Conservation (phyloP, 2,888 invertebrate genomes). For the Eulithis prunata region DNA sequence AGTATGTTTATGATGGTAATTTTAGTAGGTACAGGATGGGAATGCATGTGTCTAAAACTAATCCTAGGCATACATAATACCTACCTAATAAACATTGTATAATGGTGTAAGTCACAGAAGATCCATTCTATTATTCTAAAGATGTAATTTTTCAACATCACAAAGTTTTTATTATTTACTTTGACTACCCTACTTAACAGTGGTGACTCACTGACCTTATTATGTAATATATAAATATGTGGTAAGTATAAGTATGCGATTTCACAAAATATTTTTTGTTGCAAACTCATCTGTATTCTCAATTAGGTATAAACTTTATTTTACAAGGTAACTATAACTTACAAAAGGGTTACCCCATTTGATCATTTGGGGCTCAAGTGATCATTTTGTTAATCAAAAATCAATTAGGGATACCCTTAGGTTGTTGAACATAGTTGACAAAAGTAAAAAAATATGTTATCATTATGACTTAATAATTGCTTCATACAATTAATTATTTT, state of each 20-base stretch:
- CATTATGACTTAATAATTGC: no score
- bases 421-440: no score
- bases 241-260: background rate
- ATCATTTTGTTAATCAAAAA: no score
- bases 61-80: conserved; percentile 23
- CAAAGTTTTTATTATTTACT: background rate
- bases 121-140: background rate
- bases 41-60: conserved; percentile 17
- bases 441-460: no score
- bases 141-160: background rate
- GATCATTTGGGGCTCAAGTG: no score
- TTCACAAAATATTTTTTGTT: background rate
- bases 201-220: background rate
- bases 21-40: conserved; percentile 23
- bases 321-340: background rate
- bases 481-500: no score
- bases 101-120: conserved; percentile 25
- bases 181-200: background rate
- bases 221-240: background rate
- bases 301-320: background rate
- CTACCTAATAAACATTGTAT: conserved; percentile 4
- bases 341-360: no score
- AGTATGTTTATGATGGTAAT: conserved; percentile 14
- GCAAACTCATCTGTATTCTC: background rate
- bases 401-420: no score